phyloP scores from a whole-genome alignment of 2,888 invertebrate species.

The Leptopterna dolabrata region DNA sequence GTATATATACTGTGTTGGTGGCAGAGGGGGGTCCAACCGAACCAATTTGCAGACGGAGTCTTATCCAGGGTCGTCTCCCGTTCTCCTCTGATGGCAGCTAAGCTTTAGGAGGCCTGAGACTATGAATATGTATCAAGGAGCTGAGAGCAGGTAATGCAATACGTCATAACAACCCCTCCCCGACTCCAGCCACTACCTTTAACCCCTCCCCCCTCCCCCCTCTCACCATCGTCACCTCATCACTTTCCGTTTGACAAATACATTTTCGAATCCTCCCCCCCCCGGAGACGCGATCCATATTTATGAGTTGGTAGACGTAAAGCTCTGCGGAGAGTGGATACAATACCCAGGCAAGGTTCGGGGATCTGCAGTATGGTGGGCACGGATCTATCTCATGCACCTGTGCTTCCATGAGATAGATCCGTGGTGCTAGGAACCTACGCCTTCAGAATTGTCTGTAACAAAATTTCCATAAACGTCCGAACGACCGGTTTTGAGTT shows the following conservation, averaged over 20 bases:
- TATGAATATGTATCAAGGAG: constrained; percentile 47
- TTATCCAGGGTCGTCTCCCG: constrained; percentile 10
- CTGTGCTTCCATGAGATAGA: too few species aligned
- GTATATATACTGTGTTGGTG: not conserved
- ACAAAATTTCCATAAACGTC: too few species aligned
- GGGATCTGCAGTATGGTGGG: not conserved
- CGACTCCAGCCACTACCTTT: not conserved
- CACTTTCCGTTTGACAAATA: constrained; percentile 32
- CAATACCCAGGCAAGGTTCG: not conserved
- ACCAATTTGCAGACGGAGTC: constrained; percentile 35
- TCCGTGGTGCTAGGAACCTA: too few species aligned
- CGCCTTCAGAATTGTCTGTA: too few species aligned
- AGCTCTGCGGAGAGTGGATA: not conserved
- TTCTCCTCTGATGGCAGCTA: constrained; percentile 14
- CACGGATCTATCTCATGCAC: too few species aligned
- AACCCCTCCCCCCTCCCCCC: not conserved
- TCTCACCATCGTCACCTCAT: not conserved
- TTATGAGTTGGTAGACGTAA: constrained; percentile 22
- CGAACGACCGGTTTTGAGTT: too few species aligned
- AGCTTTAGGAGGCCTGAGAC: constrained; percentile 15
- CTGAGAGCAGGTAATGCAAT: constrained; percentile 51
- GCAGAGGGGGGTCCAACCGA: constrained; percentile 1
- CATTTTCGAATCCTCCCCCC: constrained; percentile 26
- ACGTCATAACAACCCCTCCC: constrained; percentile 43
- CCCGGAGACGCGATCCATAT: constrained; percentile 34